Evolutionary conservation across 2,797 vertebrate genomes (phyloP), one percentile per base, ranked within the genome.

Genomic region (Pseudocheirus occidentalis): DNA sequence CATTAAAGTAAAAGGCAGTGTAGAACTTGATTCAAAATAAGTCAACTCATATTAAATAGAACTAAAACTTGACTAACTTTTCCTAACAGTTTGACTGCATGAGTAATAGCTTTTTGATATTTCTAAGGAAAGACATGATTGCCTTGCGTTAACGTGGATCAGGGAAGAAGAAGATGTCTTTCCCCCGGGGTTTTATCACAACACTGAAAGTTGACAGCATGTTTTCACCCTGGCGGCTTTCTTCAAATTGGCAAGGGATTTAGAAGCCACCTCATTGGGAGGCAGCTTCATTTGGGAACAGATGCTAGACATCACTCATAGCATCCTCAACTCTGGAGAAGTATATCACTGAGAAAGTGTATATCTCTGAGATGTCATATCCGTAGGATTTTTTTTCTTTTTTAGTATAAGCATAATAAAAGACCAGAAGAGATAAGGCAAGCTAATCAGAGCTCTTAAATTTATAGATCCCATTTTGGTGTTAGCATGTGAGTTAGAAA

Each of bases 381-480:
- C 89, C 57, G 91, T 93, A 66, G 46, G 92, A 46, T 14, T 55
- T 27, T 66, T 58, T 50, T 87, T 81, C 6, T 28, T 56, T 57
- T 31, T 11, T 6, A 81, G 40, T 21, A 92, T 0, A 93, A 34
- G 31, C 28, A 92, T 27, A 91, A 89, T 90, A 95, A 73, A 92
- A 94, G 57, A 95, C 62, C 16, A 90, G 58, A 91, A 92, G 73
- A 87, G 40, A 91, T 50, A 87, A 91, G 62, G 46, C 14, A 52
- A 90, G 93, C 90, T 52, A 90, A 55, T 13, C 29, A 52, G 29
- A 52, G 11, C 54, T 92, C 95, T 92, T 53, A 91, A 92, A 46
- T 28, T 7, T 55, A 18, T 58, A 29, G 9, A 27, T 94, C 2
- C 21, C 55, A 27, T 93, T 90, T 91, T 54, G 31, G 2, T 90